phyloP scores from a whole-genome alignment of 2,888 invertebrate genomes.

The Tanypteryx hageni region DNA sequence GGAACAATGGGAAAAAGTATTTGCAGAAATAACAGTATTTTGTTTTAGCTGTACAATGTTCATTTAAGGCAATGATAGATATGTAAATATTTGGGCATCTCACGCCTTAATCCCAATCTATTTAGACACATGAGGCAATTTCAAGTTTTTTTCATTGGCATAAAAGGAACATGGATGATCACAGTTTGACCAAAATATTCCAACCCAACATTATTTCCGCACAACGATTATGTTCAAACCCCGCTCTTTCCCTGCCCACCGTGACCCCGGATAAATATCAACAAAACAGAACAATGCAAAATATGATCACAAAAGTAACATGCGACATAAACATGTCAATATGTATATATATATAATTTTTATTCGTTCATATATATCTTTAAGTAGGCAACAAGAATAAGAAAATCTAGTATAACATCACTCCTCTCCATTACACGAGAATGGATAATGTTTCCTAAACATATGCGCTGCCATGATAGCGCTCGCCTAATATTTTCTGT shows the following conservation, averaged over 20 bases:
- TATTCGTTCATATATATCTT: conserved; percentile 62
- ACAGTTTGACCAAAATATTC: conserved; percentile 64
- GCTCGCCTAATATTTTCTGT: conserved; percentile 58
- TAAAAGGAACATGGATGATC: conserved; percentile 63
- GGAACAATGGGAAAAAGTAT: conserved; percentile 64
- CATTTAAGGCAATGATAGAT: conserved; percentile 69
- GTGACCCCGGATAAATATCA: conserved; percentile 62
- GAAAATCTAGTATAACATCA: conserved; percentile 63
- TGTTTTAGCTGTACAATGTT: conserved; percentile 67
- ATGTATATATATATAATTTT: conserved; percentile 62
- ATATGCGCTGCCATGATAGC: conserved; percentile 52
- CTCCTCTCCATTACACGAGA: conserved; percentile 57
- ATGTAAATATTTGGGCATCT: conserved; percentile 68
- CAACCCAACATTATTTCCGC: conserved; percentile 54
- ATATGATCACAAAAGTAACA: conserved; percentile 64
- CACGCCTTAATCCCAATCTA: conserved; percentile 66
- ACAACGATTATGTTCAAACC: conserved; percentile 51
- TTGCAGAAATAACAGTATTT: conserved; percentile 65
- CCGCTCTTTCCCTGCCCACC: conserved; percentile 64
- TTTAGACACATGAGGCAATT: conserved; percentile 61
- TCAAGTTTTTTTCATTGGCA: conserved; percentile 54
- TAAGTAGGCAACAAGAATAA: conserved; percentile 61
- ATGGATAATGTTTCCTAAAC: conserved; percentile 58
- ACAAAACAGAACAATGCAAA: conserved; percentile 64
- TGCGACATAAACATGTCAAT: conserved; percentile 64